Base-by-base conservation (phyloP, 2,113 vertebrate species). In the Nibea albiflora region DNA sequence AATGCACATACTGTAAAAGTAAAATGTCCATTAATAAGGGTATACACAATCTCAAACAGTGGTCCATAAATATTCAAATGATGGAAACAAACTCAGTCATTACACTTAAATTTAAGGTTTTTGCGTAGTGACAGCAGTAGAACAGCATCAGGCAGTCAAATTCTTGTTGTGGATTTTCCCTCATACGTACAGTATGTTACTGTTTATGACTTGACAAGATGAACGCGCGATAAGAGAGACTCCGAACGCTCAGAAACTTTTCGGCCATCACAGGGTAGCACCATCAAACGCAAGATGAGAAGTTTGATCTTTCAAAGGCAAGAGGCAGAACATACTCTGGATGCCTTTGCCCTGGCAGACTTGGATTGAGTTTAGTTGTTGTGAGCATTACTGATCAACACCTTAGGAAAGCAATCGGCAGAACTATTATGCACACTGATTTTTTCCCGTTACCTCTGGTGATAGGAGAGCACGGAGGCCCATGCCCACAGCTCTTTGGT, bases 391-490 rank as follows among this genome's bases (percentile, higher is more conserved):
- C 93, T 83, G 90, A 93, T 94, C 90, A 85, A 93, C 91, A 89
- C 91, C 88, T 81, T 80, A 90, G 92, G 90, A 88, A 82, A 92
- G 91, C 89, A 94, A 94, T 93, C 80, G 91, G 84, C 89, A 91
- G 90, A 92, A 89, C 89, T 92, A 93, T 94, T 93, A 94, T 94
- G 80, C 88, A 87, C 91, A 88, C 82, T 85, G 83, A 92, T 93
- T 88, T 90, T 62, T 50, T 50, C 76, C 62, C 14, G 66, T 85
- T 86, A 90, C 90, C 89, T 90, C 86, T 90, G 88, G 89, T 90
- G 91, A 90, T 91, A 61, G 83, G 78, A 69, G 87, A 74, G 89
- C 83, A 72, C 52, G 53, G 57, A 81, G 83, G 84, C 86, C 87
- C 63, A 28, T 75, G 83, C 86, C 88, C 91, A 81, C 82, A 85